These are phyloP conservation scores for Margarornis squamiger DNA, from an alignment of 2,797 vertebrate species.

Conservation along the genomic window DNA sequence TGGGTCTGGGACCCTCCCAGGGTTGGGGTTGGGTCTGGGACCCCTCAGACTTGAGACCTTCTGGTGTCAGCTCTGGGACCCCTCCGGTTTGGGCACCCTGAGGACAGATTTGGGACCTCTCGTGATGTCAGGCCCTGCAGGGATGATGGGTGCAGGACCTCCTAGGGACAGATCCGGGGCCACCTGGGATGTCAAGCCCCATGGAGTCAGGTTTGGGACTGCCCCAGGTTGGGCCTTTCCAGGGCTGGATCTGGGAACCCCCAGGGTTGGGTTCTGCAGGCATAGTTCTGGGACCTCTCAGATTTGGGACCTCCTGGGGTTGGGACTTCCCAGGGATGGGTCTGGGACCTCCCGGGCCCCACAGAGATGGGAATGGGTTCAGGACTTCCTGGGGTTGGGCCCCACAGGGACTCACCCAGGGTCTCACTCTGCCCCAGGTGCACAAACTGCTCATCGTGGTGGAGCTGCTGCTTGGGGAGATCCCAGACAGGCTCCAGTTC, in stretches of 20 bases:
- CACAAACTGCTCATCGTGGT: conserved; percentile 97
- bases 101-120: neutral
- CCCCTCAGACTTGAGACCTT: too few species aligned
- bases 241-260: neutral
- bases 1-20: too few species aligned
- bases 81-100: neutral
- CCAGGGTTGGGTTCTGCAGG: neutral
- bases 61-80: neutral
- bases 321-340: neutral
- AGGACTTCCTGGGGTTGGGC: neutral
- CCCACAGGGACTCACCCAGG: accelerated
- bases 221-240: neutral
- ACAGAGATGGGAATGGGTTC: accelerated
- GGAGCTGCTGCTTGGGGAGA: conserved; percentile 93
- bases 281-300: neutral
- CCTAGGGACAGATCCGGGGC: neutral
- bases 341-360: neutral
- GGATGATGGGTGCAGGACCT: neutral
- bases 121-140: neutral
- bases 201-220: neutral
- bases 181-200: neutral
- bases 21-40: too few species aligned
- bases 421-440: conserved; percentile 74
- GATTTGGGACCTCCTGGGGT: neutral
- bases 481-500: conserved; percentile 96